Evolutionary conservation across 2,888 invertebrate species (phyloP), one percentile per base, ranked within the genome.

Genomic region (Drosophila recens): DNA sequence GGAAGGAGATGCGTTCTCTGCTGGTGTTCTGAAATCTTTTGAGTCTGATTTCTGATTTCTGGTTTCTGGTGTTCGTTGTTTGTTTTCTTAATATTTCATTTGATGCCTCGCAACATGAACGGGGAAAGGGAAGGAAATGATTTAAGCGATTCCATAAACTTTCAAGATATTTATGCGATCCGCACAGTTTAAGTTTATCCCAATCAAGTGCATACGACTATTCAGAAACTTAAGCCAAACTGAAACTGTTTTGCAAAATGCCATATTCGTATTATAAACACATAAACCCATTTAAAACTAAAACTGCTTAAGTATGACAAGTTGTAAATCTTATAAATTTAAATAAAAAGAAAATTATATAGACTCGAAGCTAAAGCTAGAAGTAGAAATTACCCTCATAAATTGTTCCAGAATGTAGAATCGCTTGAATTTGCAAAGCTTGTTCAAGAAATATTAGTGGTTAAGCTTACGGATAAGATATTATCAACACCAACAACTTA

Each of bases 141-240:
- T 68, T 79, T 75, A 75, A 76, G 53, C 68, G 59, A 48, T 74
- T 79, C 61, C 67, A 74, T 74, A 68, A 75, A 75, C 79, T 75
- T 75, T 79, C 34, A 20, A 59, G 63, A 45, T 62, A 45, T 62
- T 43, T 63, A 45, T 62, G 53, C 54, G 57, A 15, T 30, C 15
- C 72, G 48, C 56, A 63, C 67, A 48, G 23, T 27, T 64, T 17
- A 45, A 64, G 45, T 61, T 65, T 75, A 61, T 58, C 61, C 64
- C 49, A 68, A 78, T 56, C 75, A 75, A 75, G 79, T 74, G 64
- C 61, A 57, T 46, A 42, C 42, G 17, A 17, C 4, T 59, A 71
- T 23, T 48, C 13, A 11, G 11, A 45, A 38, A 57, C 33, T 46
- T 38, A 46, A 54, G 49, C 17, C 23, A 48, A 49, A 15, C 30